Evolutionary conservation across 2,797 vertebrate genomes (phyloP).

Genomic region (Smutsia temminckii): DNA sequence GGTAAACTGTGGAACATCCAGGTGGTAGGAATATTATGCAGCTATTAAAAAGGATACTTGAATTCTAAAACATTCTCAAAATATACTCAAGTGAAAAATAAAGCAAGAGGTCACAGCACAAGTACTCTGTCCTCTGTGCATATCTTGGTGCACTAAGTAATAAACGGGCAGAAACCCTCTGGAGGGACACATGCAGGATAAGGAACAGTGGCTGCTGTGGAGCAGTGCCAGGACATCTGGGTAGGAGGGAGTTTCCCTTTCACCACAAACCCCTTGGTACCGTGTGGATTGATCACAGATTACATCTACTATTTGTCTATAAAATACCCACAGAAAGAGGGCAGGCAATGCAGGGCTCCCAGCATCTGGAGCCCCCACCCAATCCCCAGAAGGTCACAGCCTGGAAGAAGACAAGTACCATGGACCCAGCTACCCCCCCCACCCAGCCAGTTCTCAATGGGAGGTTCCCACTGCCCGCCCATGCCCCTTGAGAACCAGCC

Average conservation of each 20-base stretch:
- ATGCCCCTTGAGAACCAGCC: not conserved
- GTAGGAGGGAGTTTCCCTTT: not conserved
- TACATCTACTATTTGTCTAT: not conserved
- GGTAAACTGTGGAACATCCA: not conserved
- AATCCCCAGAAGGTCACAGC: not conserved
- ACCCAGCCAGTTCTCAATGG: not conserved
- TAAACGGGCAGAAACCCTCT: not conserved
- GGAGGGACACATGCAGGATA: not conserved
- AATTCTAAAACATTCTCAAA: not conserved
- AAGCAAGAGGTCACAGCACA: not conserved
- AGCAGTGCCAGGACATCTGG: not conserved
- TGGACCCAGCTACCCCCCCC: not conserved
- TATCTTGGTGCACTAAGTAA: rapidly evolving
- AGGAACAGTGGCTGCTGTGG: not conserved
- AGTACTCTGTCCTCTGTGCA: not conserved
- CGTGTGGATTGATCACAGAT: not conserved
- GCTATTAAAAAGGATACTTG: not conserved
- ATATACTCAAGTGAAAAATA: not conserved
- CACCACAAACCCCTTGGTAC: not conserved
- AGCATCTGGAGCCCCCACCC: not conserved
- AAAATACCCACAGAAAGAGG: not conserved
- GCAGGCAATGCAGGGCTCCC: not conserved
- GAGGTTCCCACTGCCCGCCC: not conserved
- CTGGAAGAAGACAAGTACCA: not conserved
- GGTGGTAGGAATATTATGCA: not conserved